Conservation (phyloP, 2,113 vertebrate genomes). For the Oncorhynchus nerka region DNA sequence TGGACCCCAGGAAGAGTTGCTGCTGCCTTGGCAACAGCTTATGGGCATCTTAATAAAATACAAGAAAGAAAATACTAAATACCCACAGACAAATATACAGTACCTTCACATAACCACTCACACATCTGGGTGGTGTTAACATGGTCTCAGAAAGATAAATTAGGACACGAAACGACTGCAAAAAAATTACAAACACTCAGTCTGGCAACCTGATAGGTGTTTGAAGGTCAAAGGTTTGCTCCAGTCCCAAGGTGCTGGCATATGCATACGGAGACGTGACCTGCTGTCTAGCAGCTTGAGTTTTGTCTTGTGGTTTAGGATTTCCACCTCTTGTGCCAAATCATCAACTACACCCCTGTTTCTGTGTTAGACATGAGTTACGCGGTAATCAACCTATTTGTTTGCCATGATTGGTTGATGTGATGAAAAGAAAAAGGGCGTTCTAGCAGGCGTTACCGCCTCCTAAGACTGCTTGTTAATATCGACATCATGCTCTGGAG, state of each 20-base stretch:
- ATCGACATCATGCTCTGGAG: slow-evolving; percentile 8
- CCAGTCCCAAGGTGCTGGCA: slow-evolving; percentile 23
- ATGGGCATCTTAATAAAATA: no score
- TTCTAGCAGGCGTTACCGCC: neutral
- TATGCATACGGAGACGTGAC: slow-evolving; percentile 27
- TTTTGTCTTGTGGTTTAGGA: slow-evolving; percentile 30
- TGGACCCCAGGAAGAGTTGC: no score
- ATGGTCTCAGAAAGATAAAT: slow-evolving; percentile 55
- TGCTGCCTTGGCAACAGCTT: no score
- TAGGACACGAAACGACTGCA: slow-evolving; percentile 36
- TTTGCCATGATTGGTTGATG: neutral
- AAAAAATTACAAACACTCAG: slow-evolving; percentile 20
- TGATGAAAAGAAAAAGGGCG: no score
- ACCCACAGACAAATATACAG: slow-evolving; percentile 10
- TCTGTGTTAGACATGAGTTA: slow-evolving; percentile 22
- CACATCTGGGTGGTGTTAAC: slow-evolving; percentile 61
- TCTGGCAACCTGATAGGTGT: slow-evolving; percentile 43
- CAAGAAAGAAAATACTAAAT: neutral
- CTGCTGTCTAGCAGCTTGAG: neutral
- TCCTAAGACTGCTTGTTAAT: slow-evolving; percentile 22
- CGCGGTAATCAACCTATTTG: slow-evolving; percentile 23
- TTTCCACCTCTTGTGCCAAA: slow-evolving; percentile 26
- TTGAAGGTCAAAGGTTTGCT: slow-evolving; percentile 41
- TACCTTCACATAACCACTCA: slow-evolving; percentile 41
- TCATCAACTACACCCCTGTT: slow-evolving; percentile 11